phyloP scores from a whole-genome alignment of 2,888 invertebrate genomes.

The Stomorhina lunata region DNA sequence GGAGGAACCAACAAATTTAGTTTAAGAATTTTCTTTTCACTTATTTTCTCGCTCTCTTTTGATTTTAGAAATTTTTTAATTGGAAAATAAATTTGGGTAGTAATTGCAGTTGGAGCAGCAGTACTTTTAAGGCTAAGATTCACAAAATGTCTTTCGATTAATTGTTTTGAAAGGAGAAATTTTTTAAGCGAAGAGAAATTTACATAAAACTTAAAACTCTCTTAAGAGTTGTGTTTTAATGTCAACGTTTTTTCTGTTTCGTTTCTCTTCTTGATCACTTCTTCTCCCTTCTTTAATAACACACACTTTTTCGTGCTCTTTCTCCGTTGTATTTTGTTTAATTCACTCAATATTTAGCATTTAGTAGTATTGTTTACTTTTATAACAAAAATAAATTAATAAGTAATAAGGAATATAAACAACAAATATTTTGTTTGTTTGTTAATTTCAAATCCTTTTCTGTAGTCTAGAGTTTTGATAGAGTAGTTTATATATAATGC shows the following conservation, averaged over 20 bases:
- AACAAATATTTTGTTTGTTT: slow-evolving; percentile 19
- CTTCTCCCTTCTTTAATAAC: background rate
- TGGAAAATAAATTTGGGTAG: background rate
- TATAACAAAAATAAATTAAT: slow-evolving; percentile 39
- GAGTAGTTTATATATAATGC: slow-evolving; percentile 68
- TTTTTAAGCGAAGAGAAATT: background rate
- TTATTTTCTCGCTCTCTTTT: background rate
- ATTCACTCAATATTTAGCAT: slow-evolving; percentile 7
- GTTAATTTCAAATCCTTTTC: slow-evolving; percentile 67
- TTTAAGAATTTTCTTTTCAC: slow-evolving; percentile 4
- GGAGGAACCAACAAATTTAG: slow-evolving; percentile 39
- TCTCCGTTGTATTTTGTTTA: background rate
- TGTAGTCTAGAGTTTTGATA: slow-evolving; percentile 69
- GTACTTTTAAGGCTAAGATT: background rate
- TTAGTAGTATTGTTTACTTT: slow-evolving; percentile 28
- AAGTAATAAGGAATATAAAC: slow-evolving; percentile 25
- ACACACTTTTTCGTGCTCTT: background rate
- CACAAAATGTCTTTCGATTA: background rate
- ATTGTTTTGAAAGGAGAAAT: background rate
- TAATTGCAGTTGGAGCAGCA: background rate
- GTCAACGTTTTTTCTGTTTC: background rate
- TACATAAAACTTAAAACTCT: background rate
- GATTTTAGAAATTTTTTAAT: background rate
- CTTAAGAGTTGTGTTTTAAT: background rate
- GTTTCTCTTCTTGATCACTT: background rate